Conservation (phyloP, 53 echinoderm and acorn worm species). For the Echinarachnius parma region DNA sequence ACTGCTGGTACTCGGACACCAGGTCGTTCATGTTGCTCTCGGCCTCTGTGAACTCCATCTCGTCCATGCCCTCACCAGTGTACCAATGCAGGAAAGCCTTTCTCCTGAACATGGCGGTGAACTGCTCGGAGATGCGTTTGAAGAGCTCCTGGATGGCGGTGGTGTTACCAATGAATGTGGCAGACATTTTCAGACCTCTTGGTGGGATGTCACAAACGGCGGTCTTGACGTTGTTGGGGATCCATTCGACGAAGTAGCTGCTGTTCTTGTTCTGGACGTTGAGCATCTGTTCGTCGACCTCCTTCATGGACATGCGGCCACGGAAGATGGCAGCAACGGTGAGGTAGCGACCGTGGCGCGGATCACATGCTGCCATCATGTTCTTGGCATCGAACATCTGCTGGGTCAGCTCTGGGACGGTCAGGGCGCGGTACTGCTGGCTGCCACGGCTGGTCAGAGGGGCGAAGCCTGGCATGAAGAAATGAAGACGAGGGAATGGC, state of each 20-base stretch:
- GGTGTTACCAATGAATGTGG: too few species aligned
- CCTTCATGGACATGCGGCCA: constrained; percentile 92
- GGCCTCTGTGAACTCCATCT: too few species aligned
- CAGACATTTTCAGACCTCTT: too few species aligned
- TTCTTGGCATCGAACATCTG: constrained; percentile 89
- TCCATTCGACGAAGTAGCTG: constrained; percentile 88
- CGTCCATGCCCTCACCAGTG: too few species aligned
- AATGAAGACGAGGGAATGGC: constrained; percentile 69
- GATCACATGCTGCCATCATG: constrained; percentile 91
- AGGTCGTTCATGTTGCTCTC: too few species aligned
- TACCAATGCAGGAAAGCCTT: too few species aligned
- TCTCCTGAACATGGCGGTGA: too few species aligned
- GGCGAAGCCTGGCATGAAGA: constrained; percentile 70
- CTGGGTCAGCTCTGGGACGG: constrained; percentile 76
- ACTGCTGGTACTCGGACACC: too few species aligned
- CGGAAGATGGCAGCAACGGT: constrained; percentile 87
- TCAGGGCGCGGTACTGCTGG: constrained; percentile 73
- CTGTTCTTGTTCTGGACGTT: constrained; percentile 92
- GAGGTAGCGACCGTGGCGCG: constrained; percentile 80
- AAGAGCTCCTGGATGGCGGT: too few species aligned
- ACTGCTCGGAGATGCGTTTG: too few species aligned
- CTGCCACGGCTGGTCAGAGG: constrained; percentile 68
- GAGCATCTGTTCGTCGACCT: constrained; percentile 87
- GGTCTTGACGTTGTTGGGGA: constrained; percentile 91
- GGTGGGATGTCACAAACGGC: constrained; percentile 86